Evolutionary conservation across 2,113 vertebrate genomes (phyloP).

Genomic region (Ailurus styani): DNA sequence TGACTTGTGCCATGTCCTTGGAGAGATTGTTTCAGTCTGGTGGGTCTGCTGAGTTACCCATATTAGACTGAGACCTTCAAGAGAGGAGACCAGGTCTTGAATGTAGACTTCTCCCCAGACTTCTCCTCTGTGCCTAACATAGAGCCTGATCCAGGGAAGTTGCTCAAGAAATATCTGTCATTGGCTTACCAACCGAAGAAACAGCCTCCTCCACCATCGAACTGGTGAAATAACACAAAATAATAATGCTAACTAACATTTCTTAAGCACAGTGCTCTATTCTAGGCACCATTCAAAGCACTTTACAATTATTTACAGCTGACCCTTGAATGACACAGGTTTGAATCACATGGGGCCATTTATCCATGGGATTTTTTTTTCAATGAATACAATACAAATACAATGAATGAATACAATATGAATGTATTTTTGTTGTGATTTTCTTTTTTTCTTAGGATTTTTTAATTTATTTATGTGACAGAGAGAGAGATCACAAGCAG

Average conservation of each 20-base stretch:
- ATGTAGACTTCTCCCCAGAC: neutral
- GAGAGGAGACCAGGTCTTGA: neutral
- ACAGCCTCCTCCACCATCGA: neutral
- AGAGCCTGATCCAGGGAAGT: neutral
- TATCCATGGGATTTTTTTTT: neutral
- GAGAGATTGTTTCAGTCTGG: neutral
- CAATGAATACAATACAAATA: neutral
- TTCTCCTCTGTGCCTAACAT: neutral
- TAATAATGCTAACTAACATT: conserved; percentile 32
- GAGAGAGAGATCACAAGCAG: no score
- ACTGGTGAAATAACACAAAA: neutral
- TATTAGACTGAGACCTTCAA: neutral
- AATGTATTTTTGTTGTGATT: neutral
- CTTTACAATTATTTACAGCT: neutral
- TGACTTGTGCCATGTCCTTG: neutral
- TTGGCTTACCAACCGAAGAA: conserved; percentile 32
- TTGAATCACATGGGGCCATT: neutral
- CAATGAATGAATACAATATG: no score
- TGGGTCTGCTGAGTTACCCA: neutral
- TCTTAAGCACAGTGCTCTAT: neutral
- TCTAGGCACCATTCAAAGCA: neutral
- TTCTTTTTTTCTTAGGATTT: no score
- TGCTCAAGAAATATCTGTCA: neutral
- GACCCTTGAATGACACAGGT: neutral
- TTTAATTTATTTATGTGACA: no score